Evolutionary conservation across 1,140 invertebrate genomes (phyloP).

Genomic region (Caerostris darwini): DNA sequence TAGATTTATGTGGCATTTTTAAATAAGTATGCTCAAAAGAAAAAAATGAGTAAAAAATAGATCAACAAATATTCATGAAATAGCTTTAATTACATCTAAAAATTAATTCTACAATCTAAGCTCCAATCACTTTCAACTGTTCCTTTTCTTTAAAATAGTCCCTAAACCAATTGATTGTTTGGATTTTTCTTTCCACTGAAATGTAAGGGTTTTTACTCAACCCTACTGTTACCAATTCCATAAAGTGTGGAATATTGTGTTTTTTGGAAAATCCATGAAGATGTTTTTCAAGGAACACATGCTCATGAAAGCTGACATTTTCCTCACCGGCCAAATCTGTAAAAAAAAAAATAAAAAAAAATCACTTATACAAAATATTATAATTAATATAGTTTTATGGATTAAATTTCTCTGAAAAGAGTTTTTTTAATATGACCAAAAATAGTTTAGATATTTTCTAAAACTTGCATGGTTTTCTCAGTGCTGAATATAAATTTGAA

Average conservation of each 20-base stretch:
- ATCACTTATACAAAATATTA: not conserved
- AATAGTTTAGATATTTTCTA: too few species aligned
- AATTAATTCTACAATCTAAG: not conserved
- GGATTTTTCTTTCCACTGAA: constrained; percentile 92
- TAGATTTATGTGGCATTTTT: too few species aligned
- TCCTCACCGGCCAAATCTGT: constrained; percentile 90
- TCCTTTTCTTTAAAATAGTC: constrained; percentile 94
- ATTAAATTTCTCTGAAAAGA: too few species aligned
- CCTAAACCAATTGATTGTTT: constrained; percentile 96
- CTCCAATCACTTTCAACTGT: constrained; percentile 85
- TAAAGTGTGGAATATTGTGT: constrained; percentile 96
- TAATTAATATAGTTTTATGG: not conserved
- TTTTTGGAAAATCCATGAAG: constrained; percentile 93
- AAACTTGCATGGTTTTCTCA: too few species aligned
- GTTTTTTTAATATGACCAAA: too few species aligned
- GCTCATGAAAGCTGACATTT: constrained; percentile 92
- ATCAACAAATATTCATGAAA: not conserved
- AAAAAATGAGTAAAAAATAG: too few species aligned
- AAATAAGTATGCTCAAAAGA: too few species aligned
- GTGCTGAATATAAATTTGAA: too few species aligned
- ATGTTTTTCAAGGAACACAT: constrained; percentile 96
- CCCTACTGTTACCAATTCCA: constrained; percentile 97
- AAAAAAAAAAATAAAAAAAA: constrained; percentile 78
- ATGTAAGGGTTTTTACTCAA: constrained; percentile 96
- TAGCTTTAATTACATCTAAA: not conserved